Conservation (phyloP, 2,113 vertebrate genomes). For the Ornithorhynchus anatinus region DNA sequence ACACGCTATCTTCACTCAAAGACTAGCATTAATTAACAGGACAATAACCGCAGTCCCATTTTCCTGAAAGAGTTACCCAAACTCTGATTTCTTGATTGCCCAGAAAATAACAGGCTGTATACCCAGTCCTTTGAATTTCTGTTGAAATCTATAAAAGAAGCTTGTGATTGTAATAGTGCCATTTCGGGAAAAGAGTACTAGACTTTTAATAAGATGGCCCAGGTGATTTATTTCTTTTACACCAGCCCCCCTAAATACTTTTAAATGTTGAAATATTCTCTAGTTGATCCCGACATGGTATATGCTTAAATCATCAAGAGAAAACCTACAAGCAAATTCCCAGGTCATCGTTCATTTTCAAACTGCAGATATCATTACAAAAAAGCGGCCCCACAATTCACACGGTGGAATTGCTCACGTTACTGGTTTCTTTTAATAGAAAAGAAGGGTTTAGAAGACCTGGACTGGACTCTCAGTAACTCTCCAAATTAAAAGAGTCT, state of each 20-base stretch:
- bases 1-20: no score
- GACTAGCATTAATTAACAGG: no score
- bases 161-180: neutral
- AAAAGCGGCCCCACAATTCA: neutral
- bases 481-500: constrained; percentile 25
- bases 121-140: constrained; percentile 4
- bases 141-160: neutral
- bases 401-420: no score
- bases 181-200: neutral
- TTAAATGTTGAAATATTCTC: neutral
- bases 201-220: neutral
- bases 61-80: no score
- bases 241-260: no score
- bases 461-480: neutral
- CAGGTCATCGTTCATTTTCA: neutral
- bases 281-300: neutral
- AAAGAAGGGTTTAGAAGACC: neutral
- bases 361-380: constrained; percentile 6
- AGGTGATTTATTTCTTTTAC: constrained; percentile 1
- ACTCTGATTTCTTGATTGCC: neutral
- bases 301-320: neutral
- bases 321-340: neutral
- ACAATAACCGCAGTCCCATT: no score
- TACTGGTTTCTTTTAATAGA: neutral
- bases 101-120: neutral